These are phyloP conservation scores for Scaptomyza cyrtandrae DNA, from an alignment of 2,888 invertebrate species.

Conservation along the genomic window DNA sequence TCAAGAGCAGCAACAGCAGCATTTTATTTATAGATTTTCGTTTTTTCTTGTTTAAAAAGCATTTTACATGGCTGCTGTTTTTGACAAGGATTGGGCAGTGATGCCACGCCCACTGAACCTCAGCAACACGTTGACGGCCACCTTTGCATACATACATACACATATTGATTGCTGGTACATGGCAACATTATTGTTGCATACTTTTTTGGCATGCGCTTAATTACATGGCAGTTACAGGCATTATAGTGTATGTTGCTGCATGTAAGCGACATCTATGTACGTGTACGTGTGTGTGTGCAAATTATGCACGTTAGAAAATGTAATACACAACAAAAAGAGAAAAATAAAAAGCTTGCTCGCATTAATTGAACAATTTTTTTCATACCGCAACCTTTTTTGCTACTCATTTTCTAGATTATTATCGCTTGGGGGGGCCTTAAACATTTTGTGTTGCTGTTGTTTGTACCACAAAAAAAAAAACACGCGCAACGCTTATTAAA, in stretches of 20 bases:
- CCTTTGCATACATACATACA: neutral
- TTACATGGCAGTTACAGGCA: slow-evolving; percentile 64
- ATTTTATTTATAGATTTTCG: slow-evolving; percentile 7
- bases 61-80: slow-evolving; percentile 48
- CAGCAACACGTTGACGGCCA: slow-evolving; percentile 35
- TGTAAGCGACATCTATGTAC: neutral
- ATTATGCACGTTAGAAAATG: slow-evolving; percentile 65
- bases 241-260: slow-evolving; percentile 1
- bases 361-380: slow-evolving; percentile 76
- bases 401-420: slow-evolving; percentile 67
- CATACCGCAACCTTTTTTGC: slow-evolving; percentile 29
- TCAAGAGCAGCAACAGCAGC: slow-evolving; percentile 8
- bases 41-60: slow-evolving; percentile 6
- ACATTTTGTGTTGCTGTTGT: slow-evolving; percentile 31
- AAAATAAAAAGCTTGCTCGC: slow-evolving; percentile 54
- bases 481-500: slow-evolving; percentile 59
- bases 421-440: slow-evolving; percentile 55
- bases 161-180: slow-evolving; percentile 66
- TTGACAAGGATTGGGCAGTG: slow-evolving; percentile 43
- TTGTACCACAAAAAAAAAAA: slow-evolving; percentile 30
- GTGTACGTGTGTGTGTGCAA: slow-evolving; percentile 28
- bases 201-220: slow-evolving; percentile 75
- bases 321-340: slow-evolving; percentile 46
- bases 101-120: slow-evolving; percentile 55
- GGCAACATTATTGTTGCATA: slow-evolving; percentile 69